phyloP scores from a whole-genome alignment of 2,113 vertebrate species.

The Oreotrochilus melanogaster region DNA sequence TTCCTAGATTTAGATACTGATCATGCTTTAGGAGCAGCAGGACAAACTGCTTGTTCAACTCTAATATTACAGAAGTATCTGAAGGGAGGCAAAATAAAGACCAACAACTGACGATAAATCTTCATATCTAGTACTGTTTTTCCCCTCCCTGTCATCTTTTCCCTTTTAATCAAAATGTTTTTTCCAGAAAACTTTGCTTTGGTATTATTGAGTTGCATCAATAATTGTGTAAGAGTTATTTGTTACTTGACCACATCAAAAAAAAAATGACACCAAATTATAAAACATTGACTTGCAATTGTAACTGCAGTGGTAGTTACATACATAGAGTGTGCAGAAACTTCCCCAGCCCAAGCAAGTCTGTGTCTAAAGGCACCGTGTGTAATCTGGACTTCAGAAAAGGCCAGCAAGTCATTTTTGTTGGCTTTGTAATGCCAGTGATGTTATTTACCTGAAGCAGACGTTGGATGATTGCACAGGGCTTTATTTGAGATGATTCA shows the following conservation, averaged over 20 bases:
- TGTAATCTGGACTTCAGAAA: not conserved
- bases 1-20: not conserved
- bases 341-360: no score
- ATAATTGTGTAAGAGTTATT: not conserved
- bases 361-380: not conserved
- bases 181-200: not conserved
- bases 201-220: not conserved
- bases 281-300: not conserved
- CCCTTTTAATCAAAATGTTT: not conserved
- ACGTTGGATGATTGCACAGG: not conserved
- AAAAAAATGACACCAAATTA: not conserved
- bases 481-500: not conserved
- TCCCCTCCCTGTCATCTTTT: not conserved
- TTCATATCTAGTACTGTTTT: fast-evolving
- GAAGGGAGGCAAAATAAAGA: not conserved
- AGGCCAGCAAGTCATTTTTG: not conserved
- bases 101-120: not conserved
- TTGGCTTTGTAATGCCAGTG: not conserved
- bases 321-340: not conserved
- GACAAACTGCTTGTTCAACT: not conserved
- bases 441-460: not conserved
- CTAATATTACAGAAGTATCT: not conserved
- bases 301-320: not conserved
- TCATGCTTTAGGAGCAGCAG: not conserved
- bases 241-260: not conserved